Base-by-base conservation (phyloP, 2,113 vertebrate genomes). In the Cyphomyrus discorhynchus region DNA sequence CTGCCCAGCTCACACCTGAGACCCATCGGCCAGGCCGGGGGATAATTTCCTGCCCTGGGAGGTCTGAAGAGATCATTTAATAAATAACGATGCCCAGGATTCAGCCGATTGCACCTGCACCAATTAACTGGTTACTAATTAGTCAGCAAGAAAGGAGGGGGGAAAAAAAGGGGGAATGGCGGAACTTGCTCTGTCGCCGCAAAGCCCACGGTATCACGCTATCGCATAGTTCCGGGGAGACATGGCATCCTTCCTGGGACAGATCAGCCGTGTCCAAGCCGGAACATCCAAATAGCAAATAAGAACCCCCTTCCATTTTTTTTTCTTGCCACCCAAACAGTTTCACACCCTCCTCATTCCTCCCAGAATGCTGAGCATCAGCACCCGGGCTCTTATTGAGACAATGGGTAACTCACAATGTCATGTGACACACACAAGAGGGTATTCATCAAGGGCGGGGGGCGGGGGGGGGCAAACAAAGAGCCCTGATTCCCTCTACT, bases 1-100 rank as follows among this genome's bases (percentile, higher is more conserved):
- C 95, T 95, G 94, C 95, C 95, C 95, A 96, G 96, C 95, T 95
- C 96, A 97, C 98, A 99, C 97, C 97, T 98, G 97, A 97, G 97
- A 97, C 97, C 96, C 97, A 93, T 94, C 96, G 94, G 96, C 95
- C 95, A 92, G 94, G 95, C 89, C 91, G 94, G 96, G 94, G 96
- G 95, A 96, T 96, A 96, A 97, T 97, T 97, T 98, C 95, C 95
- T 94, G 95, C 97, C 97, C 95, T 96, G 96, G 97, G 96, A 92
- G 94, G 94, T 93, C 94, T 93, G 93, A 92, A 91, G 92, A 92
- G 93, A 94, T 92, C 92, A 89, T 94, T 95, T 95, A 94, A 94
- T 93, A 93, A 93, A 93, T 92, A 93, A 96, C 91, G 91, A 95
- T 92, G 93, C 90, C 93, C 90, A 89, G 92, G 93, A 93, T 93